Base-by-base conservation (phyloP, 2,113 vertebrate genomes). In the Anthoscopus minutus region DNA sequence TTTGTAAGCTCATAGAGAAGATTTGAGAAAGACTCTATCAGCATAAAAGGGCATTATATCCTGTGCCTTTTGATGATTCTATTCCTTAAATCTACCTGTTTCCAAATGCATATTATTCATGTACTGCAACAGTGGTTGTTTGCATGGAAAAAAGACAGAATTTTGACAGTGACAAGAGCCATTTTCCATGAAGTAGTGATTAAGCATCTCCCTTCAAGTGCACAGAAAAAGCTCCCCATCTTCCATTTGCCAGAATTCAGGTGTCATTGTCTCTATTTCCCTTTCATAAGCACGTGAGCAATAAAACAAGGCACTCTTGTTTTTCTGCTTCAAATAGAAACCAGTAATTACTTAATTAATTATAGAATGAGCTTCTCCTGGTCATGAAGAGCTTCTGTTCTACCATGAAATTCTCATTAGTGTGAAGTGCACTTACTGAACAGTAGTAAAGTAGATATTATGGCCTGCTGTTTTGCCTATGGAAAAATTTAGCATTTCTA, bases 1-100 rank as follows among this genome's bases (percentile, higher is more conserved):
- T 70, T 66, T 38, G 65, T 83, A 62, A 89, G 35, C 93, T 87
- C 53, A 56, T 21, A 86, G 17, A 65, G 74, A 89, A 92, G 60
- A 74, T 81, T 60, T 89, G 57, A 45, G 73, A 78, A 93, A 47
- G 47, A n/a, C 37, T 82, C 27, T 64, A 42, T 66, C 50, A 35
- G 40, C 78, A 71, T 48, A 40, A 79, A 90, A 80, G 31, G 61
- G 17, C 38, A 66, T 89, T 83, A 25, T 50, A 71, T 53, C 20
- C 44, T 53, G 6, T 47, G 30, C 44, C 58, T 91, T 93, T 53
- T 74, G 74, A 88, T 80, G 33, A 83, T 71, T 57, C 47, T 51
- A 48, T 54, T 79, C 44, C 48, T 28, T 44, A 81, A 40, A 54
- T 80, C 79, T 45, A 20, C 45, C 42, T 72, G 58, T 48, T 76